Evolutionary conservation across 2,113 vertebrate genomes (phyloP), one percentile per base, ranked within the genome.

Genomic region (Pan paniscus): DNA sequence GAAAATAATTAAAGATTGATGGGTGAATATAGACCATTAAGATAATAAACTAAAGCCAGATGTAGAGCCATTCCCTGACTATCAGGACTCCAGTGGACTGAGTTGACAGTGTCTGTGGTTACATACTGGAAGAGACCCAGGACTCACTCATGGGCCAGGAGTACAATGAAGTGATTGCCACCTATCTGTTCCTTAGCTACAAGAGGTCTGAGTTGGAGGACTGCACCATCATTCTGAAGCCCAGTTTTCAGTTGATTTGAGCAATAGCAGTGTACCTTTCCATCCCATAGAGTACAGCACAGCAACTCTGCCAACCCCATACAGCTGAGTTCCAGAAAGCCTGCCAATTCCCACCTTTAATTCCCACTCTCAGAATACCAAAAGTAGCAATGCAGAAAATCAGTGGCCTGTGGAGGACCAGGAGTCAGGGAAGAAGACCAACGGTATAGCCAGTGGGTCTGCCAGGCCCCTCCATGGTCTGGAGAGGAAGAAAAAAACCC

Each of bases 201-300:
- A 40, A 72, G 43, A 25, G 22, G n/a, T 32, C 52, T 70, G 38
- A 87, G 20, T 10, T n/a, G 43, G 35, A 72, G 20, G 20, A n/a
- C 6, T 5, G 55, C 16, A 17, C 35, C 16, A n/a, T 27, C 16
- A 48, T 2, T 2, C 40, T 2, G 1, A 73, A 43, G 43, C 2
- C 18, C 0, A 50, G 27, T 64, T 27, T 73, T 87, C 20, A 52
- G 35, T 2, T 7, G 17, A 87, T 35, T 27, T 80, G 25, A 80
- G 25, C 25, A 48, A 4, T 57, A 48, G 23, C 59, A 85, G 12
- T 25, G 32, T 20, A 50, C 32, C 27, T 35, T 80, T 18, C 50
- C 61, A 40, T 72, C 73, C 59, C 18, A 9, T 9, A 25, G 25
- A 35, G 35, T 16, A 48, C 0, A 48, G 3, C 3, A 8, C 2